These are phyloP conservation scores for Arnoldichthys spilopterus DNA, from an alignment of 2,797 vertebrate species.

Conservation along the genomic window DNA sequence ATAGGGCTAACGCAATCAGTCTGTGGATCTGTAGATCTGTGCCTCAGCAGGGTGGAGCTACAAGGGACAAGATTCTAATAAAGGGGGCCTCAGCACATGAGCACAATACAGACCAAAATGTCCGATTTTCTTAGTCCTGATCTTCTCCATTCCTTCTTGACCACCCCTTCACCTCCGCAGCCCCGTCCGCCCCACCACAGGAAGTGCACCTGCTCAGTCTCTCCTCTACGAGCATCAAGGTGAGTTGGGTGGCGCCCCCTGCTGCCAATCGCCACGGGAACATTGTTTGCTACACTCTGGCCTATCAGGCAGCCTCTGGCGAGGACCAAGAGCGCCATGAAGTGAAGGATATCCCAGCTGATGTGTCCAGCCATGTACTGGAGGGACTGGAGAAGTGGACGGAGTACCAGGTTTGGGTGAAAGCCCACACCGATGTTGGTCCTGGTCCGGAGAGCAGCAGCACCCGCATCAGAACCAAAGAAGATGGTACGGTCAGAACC, in stretches of 20 bases:
- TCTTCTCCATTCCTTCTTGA: conserved; percentile 71
- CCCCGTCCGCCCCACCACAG: conserved; percentile 97
- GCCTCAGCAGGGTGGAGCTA: not conserved
- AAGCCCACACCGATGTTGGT: conserved; percentile 96
- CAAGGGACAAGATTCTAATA: not conserved
- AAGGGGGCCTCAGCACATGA: not conserved
- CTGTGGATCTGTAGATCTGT: not conserved
- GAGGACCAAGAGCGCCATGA: conserved; percentile 91
- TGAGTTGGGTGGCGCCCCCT: conserved; percentile 98
- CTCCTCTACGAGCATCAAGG: conserved; percentile 96
- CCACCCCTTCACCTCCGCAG: conserved; percentile 76
- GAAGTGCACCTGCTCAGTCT: conserved; percentile 91
- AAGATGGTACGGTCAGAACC: conserved; percentile 89
- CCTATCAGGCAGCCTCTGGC: conserved; percentile 91
- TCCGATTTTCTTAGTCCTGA: not conserved
- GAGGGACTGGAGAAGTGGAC: conserved; percentile 98
- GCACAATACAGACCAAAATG: not conserved
- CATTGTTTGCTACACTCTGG: conserved; percentile 96
- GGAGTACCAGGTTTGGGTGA: conserved; percentile 97
- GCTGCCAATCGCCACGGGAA: conserved; percentile 92
- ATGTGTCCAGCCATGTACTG: conserved; percentile 90
- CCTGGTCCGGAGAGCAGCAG: conserved; percentile 94
- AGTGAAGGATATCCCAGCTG: conserved; percentile 87
- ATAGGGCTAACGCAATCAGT: not conserved
- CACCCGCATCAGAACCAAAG: conserved; percentile 90